phyloP scores from a whole-genome alignment of 2,888 invertebrate species.

The Silvanus unidentatus region DNA sequence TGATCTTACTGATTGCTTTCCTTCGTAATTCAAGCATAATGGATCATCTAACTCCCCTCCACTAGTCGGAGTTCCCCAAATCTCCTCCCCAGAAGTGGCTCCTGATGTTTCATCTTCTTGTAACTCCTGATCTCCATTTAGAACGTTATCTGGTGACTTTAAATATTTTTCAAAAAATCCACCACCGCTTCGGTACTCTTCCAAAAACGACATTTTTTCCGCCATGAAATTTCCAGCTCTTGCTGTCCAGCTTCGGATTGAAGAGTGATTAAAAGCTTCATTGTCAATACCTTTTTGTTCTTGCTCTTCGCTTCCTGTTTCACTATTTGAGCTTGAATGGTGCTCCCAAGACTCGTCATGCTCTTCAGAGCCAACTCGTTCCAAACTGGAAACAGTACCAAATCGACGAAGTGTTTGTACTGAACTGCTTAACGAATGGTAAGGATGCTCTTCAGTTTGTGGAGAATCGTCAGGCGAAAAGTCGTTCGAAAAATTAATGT shows the following conservation, averaged over 20 bases:
- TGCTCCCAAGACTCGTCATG: conserved; percentile 49
- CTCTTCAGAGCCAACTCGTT: conserved; percentile 59
- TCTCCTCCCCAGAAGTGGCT: conserved; percentile 78
- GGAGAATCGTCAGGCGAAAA: conserved; percentile 67
- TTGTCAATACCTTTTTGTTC: conserved; percentile 38
- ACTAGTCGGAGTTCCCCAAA: conserved; percentile 85
- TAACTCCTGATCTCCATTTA: conserved; percentile 43
- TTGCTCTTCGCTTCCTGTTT: conserved; percentile 26
- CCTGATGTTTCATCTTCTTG: conserved; percentile 79
- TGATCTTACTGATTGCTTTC: conserved; percentile 47
- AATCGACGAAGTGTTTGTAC: conserved; percentile 50
- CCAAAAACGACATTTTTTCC: conserved; percentile 69
- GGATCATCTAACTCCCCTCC: conserved; percentile 74
- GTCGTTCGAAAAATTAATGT: conserved; percentile 45
- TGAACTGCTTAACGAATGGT: conserved; percentile 61
- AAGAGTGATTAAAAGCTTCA: conserved; percentile 40
- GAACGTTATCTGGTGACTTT: conserved; percentile 48
- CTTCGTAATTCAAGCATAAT: conserved; percentile 57
- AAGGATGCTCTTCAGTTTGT: conserved; percentile 67
- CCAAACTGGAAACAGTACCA: conserved; percentile 69
- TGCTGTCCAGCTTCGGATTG: conserved; percentile 65
- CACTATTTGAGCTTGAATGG: conserved; percentile 24
- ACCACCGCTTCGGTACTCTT: conserved; percentile 43
- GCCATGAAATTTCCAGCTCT: conserved; percentile 75
- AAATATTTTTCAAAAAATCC: conserved; percentile 52